Evolutionary conservation across 2,113 vertebrate genomes (phyloP), one percentile per base, ranked within the genome.

Genomic region (Pterocles gutturalis): DNA sequence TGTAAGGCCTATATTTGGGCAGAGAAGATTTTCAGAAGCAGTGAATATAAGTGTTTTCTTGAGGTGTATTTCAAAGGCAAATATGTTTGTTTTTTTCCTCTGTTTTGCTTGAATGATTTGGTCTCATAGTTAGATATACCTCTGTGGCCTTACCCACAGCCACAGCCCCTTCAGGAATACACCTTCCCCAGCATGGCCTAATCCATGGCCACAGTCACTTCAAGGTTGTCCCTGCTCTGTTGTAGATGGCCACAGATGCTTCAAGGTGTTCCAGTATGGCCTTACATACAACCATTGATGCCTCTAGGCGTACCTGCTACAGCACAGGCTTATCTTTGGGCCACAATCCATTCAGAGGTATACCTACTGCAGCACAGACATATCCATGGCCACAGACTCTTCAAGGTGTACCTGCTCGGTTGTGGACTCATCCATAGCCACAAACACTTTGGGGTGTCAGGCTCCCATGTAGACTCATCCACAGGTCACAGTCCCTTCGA

Each of bases 1-100:
- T 29, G 2, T 65, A 24, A 65, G 2, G 9, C 16, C 11, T 60
- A 4, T 31, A 5, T 55, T 49, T n/a, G 3, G 2, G 1, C 46
- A 69, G 28, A 67, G 13, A 75, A 62, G 10, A 34, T 58, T 67
- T 86, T 79, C 51, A 75, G 70, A 66, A 83, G 8, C 6, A 66
- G 14, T 38, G 11, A 60, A 51, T n/a, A 2, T 29, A 81, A 21
- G 8, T 29, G 4, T 41, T 79, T 85, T 70, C 46, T 34, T 83
- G 31, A 94, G 11, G 19, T 15, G 12, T 53, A 49, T 80, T 79
- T 76, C 12, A 58, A 83, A 79, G 6, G 25, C 20, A 67, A 45
- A 29, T 58, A 26, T 22, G 2, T 19, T 57, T 46, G 10, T 19
- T 83, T 67, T 76, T 19, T 3, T 7, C 8, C 4, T 86, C 15